phyloP scores from a whole-genome alignment of 2,888 invertebrate genomes.

The Sussaba pulchella region DNA sequence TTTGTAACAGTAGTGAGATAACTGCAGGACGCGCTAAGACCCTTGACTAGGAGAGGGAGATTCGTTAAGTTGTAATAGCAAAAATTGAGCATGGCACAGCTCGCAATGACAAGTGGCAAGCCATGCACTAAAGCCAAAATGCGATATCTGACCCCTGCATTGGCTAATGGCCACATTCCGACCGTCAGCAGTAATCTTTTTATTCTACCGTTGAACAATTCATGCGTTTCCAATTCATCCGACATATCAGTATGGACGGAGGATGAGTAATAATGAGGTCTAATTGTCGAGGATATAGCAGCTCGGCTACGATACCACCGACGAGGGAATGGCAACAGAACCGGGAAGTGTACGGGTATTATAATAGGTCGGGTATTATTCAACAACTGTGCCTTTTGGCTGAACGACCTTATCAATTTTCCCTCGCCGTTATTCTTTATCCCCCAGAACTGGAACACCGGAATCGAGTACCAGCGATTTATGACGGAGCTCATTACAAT shows the following conservation, averaged over 20 bases:
- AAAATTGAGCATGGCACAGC: conserved; percentile 56
- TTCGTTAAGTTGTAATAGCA: conserved; percentile 49
- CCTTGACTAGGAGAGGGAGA: conserved; percentile 59
- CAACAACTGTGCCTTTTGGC: conserved; percentile 1
- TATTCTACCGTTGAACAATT: conserved; percentile 43
- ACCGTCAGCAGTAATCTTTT: conserved; percentile 35
- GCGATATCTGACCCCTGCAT: conserved; percentile 39
- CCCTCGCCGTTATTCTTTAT: not conserved
- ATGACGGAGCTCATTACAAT: not conserved
- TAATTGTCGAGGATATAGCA: conserved; percentile 5
- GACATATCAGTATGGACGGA: conserved; percentile 16
- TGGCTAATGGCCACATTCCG: conserved; percentile 54
- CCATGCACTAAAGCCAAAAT: conserved; percentile 23
- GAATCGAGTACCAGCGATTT: not conserved
- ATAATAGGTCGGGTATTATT: conserved; percentile 18
- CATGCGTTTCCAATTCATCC: conserved; percentile 45
- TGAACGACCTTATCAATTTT: not conserved
- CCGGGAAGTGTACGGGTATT: not conserved
- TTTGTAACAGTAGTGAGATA: conserved; percentile 39
- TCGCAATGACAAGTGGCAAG: not conserved
- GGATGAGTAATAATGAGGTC: not conserved
- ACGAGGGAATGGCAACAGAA: not conserved
- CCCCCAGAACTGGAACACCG: not conserved
- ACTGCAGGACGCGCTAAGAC: conserved; percentile 56
- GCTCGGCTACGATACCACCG: not conserved